Evolutionary conservation across 2,113 vertebrate species (phyloP), one percentile per base, ranked within the genome.

Genomic region (Colossoma macropomum): DNA sequence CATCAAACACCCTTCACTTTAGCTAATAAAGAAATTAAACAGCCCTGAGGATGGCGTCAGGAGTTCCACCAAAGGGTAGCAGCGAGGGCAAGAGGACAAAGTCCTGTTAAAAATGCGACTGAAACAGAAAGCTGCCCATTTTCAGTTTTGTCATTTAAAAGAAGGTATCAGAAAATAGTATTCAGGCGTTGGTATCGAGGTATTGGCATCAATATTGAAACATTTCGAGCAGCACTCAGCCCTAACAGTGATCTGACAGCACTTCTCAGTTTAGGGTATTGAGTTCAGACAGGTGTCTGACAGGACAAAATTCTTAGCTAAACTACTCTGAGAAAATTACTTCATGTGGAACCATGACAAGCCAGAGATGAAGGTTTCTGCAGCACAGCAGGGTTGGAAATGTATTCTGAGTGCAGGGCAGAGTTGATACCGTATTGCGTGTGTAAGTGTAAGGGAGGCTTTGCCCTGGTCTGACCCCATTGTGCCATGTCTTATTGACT

Each of bases 401-500:
- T 54, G 11, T 50, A 50, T 27, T 11, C 11, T 12, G 32, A 27
- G 32, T 62, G 56, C 28, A 21, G 62, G 11, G 25, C 19, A 79
- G 63, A 69, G 32, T 7, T 34, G 28, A 79, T 69, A 52, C 17
- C 54, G 72, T 17, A 62, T n/a, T 50, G 34, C 21, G 17, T 54
- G 34, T 10, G 11, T 45, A 60, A 65, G 16, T 4, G n/a, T 38
- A 7, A 7, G 34, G 34, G 11, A 25, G 38, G 19, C 48, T 0
- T n/a, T 82, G 80, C 41, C 80, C 72, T 68, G 60, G 16, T 38
- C 11, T 71, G 66, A 77, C 81, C 75, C 38, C 52, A 70, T 77
- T 77, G 74, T 76, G 81, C 63, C 81, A 77, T 8, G 52, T 77
- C 50, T 56, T 23, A 59, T 82, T 54, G 80, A 52, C 32, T 71